Percentiles rank a stretch among this genome's conserved stretches.
Evolutionary conservation across 37 sponge, comb jelly and placozoan species (phyloP).

Genomic region (Bolinopsis microptera): DNA sequence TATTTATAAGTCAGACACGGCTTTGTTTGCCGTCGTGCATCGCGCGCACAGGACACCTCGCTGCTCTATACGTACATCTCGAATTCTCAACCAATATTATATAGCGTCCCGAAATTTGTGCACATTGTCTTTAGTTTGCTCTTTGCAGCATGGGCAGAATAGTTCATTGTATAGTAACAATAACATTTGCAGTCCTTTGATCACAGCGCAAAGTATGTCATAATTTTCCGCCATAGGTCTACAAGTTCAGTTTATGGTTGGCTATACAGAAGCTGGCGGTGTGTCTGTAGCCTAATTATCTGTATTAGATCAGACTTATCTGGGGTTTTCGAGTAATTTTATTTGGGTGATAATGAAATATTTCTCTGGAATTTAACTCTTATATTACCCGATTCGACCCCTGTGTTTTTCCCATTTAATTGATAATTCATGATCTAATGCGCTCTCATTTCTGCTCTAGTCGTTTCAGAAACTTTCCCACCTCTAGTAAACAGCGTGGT

Average conservation of each 20-base stretch:
- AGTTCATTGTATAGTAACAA: not conserved
- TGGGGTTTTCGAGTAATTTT: not conserved
- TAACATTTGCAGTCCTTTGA: not conserved
- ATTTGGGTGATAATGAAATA: not conserved
- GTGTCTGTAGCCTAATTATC: not conserved
- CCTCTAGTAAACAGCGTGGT: not conserved
- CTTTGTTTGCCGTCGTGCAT: not conserved
- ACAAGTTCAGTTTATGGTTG: not conserved
- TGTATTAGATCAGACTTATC: not conserved
- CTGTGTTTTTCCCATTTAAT: not conserved
- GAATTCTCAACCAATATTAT: not conserved
- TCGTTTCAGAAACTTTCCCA: not conserved
- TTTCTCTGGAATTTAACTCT: not conserved
- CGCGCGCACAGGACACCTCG: not conserved
- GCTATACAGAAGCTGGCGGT: not conserved
- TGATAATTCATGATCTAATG: not conserved
- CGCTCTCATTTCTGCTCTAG: not conserved
- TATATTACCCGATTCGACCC: not conserved
- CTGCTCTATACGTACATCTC: too few species aligned
- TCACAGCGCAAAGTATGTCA: not conserved
- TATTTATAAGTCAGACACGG: not conserved
- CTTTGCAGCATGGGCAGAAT: not conserved
- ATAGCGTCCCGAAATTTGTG: not conserved
- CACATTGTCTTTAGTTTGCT: too few species aligned
- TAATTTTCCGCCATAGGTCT: not conserved